phyloP scores from a whole-genome alignment of 2,113 vertebrate genomes.

The Galbula dea region DNA sequence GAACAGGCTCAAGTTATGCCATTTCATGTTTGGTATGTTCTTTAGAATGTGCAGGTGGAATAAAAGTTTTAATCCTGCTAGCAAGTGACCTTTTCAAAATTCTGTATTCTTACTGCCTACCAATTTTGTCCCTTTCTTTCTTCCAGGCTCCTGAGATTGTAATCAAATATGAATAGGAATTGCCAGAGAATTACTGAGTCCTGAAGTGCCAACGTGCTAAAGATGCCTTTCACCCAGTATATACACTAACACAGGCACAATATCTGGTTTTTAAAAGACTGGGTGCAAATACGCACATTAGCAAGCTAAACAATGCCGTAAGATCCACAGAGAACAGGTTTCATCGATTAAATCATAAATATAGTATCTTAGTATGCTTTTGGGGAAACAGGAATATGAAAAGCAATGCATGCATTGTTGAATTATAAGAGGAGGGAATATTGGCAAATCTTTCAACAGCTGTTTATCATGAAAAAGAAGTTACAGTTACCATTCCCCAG shows the following conservation, averaged over 20 bases:
- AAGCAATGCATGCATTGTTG: constrained; percentile 41
- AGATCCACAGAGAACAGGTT: constrained; percentile 27
- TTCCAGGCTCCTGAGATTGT: constrained; percentile 58
- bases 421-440: constrained; percentile 54
- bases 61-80: constrained; percentile 55
- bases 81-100: constrained; percentile 72
- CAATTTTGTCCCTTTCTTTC: constrained; percentile 66
- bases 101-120: constrained; percentile 69
- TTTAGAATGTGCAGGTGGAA: constrained; percentile 56
- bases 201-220: constrained; percentile 29
- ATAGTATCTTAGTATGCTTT: constrained; percentile 38
- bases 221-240: background rate
- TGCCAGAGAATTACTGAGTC: constrained; percentile 59
- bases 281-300: constrained; percentile 53
- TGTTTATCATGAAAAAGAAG: constrained; percentile 68
- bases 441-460: constrained; percentile 52
- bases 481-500: constrained; percentile 57
- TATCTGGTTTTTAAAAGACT: constrained; percentile 30
- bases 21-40: constrained; percentile 43
- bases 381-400: constrained; percentile 36
- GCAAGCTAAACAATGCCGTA: constrained; percentile 45
- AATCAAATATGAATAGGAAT: constrained; percentile 64
- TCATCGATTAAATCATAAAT: constrained; percentile 44
- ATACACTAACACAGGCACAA: background rate
- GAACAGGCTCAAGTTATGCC: constrained; percentile 8